Evolutionary conservation across 2,113 vertebrate genomes (phyloP).

Genomic region (Eudyptes chrysolophus): DNA sequence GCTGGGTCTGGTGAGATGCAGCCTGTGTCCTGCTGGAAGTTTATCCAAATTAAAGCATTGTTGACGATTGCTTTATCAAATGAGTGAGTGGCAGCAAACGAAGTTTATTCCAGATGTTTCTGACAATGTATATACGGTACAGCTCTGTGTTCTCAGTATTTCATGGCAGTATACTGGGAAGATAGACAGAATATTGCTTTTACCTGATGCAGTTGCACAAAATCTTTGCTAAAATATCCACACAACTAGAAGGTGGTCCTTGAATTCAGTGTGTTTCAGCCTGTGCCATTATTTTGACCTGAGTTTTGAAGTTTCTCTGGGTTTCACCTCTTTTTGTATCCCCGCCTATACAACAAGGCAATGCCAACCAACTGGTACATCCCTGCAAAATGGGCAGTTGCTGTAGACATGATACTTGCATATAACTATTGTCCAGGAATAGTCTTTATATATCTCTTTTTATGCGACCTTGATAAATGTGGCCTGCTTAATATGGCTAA

Average conservation of each 20-base stretch:
- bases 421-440: slow-evolving; percentile 8
- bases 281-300: neutral
- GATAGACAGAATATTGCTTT: neutral
- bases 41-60: neutral
- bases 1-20: neutral
- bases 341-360: neutral
- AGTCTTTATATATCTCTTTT: slow-evolving; percentile 13
- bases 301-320: neutral
- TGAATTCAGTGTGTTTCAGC: neutral
- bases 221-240: neutral
- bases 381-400: neutral
- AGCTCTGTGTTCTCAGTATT: neutral
- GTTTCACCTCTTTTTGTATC: neutral
- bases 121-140: neutral
- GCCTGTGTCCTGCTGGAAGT: neutral
- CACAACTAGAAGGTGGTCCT: neutral
- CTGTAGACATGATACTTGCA: neutral
- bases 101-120: neutral
- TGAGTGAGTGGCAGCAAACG: rapidly evolving
- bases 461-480: slow-evolving; percentile 58
- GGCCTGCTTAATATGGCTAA: slow-evolving; percentile 54
- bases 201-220: neutral
- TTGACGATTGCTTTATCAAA: neutral
- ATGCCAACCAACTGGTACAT: neutral
- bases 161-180: neutral